Base-by-base conservation (phyloP, 2,888 invertebrate species). In the Lissonota sp. region DNA sequence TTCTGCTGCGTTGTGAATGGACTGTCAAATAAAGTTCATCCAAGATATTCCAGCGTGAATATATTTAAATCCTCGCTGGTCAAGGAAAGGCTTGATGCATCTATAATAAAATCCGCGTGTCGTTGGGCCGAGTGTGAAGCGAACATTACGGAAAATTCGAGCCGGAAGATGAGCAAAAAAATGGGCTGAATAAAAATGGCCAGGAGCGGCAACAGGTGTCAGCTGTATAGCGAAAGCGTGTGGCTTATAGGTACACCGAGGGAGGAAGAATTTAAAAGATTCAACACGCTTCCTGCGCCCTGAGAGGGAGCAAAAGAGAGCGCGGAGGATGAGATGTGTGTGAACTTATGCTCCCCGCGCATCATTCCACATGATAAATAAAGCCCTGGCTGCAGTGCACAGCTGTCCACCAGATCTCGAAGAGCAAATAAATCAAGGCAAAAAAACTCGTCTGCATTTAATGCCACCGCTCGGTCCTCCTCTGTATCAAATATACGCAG, bases 131-230 rank as follows among this genome's bases (percentile, higher is more conserved):
- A n/a, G n/a, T n/a, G n/a, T n/a, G n/a, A n/a, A n/a, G n/a, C 4
- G 12, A 6, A 7, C 44, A 44, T 55, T 37, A 46, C 44, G 44
- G 69, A 76, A 76, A 69, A 57, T 64, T 77, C 64, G 57, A 70
- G 42, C 57, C 39, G 63, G 12, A 57, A 57, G 42, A 5, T 58
- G 14, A 51, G 58, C 16, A 60, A 66, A 58, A 46, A 63, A 78
- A 49, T n/a, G 5, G 40, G 51, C 49, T 46, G 63, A 64, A 73
- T 51, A 60, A 74, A 64, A 82, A 83, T 83, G 58, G 51, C 76
- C 63, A 79, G 72, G 66, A 84, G 83, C 82, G 82, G 84, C 85
- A 85, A 85, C 85, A 85, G 85, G 85, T 85, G 85, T 82, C 85
- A 84, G 83, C 80, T 83, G 84, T 78, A 79, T 53, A 79, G 77